Conservation (phyloP, 2,797 vertebrate genomes). For the Gadopsis bispinosus region DNA sequence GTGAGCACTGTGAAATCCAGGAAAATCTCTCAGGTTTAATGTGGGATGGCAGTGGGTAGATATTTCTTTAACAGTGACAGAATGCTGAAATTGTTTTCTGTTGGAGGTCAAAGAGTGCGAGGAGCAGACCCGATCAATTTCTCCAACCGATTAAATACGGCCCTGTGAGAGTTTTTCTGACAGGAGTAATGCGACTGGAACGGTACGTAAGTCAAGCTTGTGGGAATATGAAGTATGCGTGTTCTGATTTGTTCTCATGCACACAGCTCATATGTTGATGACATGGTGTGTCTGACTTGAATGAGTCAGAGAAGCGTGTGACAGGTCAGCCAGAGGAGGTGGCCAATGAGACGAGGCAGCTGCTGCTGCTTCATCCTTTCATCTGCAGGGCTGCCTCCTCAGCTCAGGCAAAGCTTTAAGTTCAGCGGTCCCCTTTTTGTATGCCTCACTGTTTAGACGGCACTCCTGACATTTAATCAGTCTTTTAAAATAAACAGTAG, state of each 20-base stretch:
- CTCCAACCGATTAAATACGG: constrained; percentile 1
- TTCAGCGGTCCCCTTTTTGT: constrained; percentile 24
- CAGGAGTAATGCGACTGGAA: constrained; percentile 20
- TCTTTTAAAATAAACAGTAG: constrained; percentile 46
- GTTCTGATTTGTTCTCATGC: constrained; percentile 37
- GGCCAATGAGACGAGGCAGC: constrained; percentile 62
- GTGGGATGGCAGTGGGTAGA: constrained; percentile 58
- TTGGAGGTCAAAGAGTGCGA: constrained; percentile 23
- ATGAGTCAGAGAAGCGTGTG: constrained; percentile 54
- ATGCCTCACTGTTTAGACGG: constrained; percentile 60
- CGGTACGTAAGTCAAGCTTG: constrained; percentile 38
- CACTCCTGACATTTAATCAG: constrained; percentile 36
- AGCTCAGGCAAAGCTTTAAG: constrained; percentile 26
- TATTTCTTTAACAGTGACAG: constrained; percentile 56
- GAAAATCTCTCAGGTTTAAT: constrained; percentile 44
- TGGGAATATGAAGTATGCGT: constrained; percentile 19
- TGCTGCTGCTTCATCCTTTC: constrained; percentile 53
- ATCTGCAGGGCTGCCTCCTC: constrained; percentile 32
- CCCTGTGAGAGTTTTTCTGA: background rate
- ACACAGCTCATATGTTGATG: constrained; percentile 45
- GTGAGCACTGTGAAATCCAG: constrained; percentile 62
- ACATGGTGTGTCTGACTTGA: constrained; percentile 48
- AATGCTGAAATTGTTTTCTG: constrained; percentile 19
- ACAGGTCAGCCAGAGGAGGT: constrained; percentile 53
- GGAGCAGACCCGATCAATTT: constrained; percentile 19